A percentile compares a stretch with the other conserved stretches of the same genome.
Evolutionary conservation across 2,888 invertebrate genomes (phyloP).

Genomic region (Lucinisca nassula): DNA sequence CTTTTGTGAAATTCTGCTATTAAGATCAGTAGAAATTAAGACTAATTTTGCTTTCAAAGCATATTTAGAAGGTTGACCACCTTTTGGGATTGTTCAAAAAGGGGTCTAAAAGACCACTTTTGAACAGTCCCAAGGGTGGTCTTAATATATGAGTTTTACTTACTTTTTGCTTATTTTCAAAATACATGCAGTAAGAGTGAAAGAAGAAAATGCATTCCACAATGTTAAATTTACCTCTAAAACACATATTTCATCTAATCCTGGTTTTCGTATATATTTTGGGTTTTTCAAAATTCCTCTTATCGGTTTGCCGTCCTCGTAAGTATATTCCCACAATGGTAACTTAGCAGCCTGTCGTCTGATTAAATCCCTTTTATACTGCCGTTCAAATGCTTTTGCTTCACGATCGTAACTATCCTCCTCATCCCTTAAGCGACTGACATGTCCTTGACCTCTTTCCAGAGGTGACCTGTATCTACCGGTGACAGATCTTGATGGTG

Average conservation of each 20-base stretch:
- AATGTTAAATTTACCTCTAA: constrained; percentile 7
- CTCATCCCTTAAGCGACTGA: constrained; percentile 16
- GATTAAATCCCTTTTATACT: constrained; percentile 63
- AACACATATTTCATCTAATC: constrained; percentile 51
- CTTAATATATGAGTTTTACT: too few species aligned
- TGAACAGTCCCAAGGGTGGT: too few species aligned
- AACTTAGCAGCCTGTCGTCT: constrained; percentile 41
- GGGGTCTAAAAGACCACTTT: too few species aligned
- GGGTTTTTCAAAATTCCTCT: constrained; percentile 68
- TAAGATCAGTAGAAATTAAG: too few species aligned
- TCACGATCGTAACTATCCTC: constrained; percentile 27
- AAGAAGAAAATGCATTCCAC: too few species aligned
- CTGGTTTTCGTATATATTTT: constrained; percentile 54
- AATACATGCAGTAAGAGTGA: too few species aligned
- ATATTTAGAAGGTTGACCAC: too few species aligned
- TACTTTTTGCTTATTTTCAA: too few species aligned
- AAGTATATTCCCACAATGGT: constrained; percentile 64
- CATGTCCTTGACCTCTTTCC: constrained; percentile 23
- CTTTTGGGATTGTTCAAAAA: too few species aligned
- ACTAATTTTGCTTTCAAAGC: too few species aligned
- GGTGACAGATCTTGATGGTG: neutral
- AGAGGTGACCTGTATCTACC: neutral
- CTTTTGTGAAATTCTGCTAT: too few species aligned
- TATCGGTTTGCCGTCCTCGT: constrained; percentile 52
- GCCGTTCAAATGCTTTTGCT: constrained; percentile 51